phyloP scores from a whole-genome alignment of 2,888 invertebrate species.

The Anaspis maculata region DNA sequence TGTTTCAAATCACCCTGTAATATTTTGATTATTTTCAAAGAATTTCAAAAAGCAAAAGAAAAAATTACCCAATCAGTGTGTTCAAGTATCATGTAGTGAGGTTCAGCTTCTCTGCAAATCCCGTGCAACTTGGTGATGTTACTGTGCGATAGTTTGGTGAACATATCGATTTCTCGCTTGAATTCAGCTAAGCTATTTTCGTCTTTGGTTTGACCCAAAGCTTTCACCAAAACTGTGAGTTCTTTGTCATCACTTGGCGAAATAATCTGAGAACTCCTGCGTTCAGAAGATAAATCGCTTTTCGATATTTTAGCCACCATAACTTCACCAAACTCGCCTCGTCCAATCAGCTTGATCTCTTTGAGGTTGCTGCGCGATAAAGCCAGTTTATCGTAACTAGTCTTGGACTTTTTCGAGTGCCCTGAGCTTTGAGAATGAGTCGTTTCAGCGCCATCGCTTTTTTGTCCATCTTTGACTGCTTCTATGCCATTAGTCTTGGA shows the following conservation, averaged over 20 bases:
- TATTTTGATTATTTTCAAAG: slow-evolving; percentile 1
- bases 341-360: slow-evolving; percentile 57
- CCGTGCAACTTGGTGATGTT: slow-evolving; percentile 73
- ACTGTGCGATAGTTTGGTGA: slow-evolving; percentile 73
- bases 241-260: slow-evolving; percentile 40
- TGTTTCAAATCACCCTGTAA: slow-evolving; percentile 84
- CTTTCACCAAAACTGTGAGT: slow-evolving; percentile 62
- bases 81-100: slow-evolving; percentile 82
- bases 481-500: slow-evolving; percentile 49
- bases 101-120: slow-evolving; percentile 74
- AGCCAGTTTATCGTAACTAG: slow-evolving; percentile 66
- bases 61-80: slow-evolving; percentile 83
- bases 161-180: slow-evolving; percentile 80
- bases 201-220: slow-evolving; percentile 67
- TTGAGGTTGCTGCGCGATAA: slow-evolving; percentile 66
- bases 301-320: slow-evolving; percentile 59
- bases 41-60: slow-evolving; percentile 1
- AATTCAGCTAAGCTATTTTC: slow-evolving; percentile 75
- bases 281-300: slow-evolving; percentile 26
- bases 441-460: slow-evolving; percentile 60
- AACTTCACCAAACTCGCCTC: slow-evolving; percentile 90
- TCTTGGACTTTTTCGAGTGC: slow-evolving; percentile 54
- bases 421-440: slow-evolving; percentile 49
- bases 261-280: slow-evolving; percentile 29
- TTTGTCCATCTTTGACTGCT: slow-evolving; percentile 50